Base-by-base conservation (phyloP, 2,797 vertebrate genomes). In the Catostomus latipinnis region DNA sequence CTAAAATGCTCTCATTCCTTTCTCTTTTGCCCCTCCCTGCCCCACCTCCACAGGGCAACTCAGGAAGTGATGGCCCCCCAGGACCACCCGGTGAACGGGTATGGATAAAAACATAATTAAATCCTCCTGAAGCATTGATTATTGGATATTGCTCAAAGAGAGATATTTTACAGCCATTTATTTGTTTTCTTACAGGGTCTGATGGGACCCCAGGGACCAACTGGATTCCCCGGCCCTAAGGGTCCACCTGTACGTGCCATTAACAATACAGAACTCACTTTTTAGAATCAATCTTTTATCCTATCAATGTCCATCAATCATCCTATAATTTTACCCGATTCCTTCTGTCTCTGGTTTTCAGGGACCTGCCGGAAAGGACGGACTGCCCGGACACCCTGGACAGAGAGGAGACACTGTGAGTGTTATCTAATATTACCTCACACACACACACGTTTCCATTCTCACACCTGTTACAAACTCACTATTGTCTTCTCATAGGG, bases 341-440 rank as follows among this genome's bases (percentile, higher is more conserved):
- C 11, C 9, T 2, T 52, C 12, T 11, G 74, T 81, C 6, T 87
- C 80, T 12, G 66, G n/a, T 63, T 83, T 63, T 43, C 81, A 92
- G 94, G 94, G 94, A 82, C 93, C 94, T 76, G 0, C 94, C 71
- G 94, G 94, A 18, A 95, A 95, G 90, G 98, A 99, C 0, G 98
- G 98, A 87, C 93, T 99, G 88, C 98, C 98, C 0, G 98, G 98
- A 88, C 98, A 99, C 86, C 98, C 98, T 1, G 98, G 98, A 57
- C 98, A 99, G 93, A 95, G 98, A 96, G 98, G 98, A 88, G 97
- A 99, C 92, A 99, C 97, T 1, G 98, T 99, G 89, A 97, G 98
- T 95, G 52, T 54, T 6, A 0, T 62, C 48, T 69, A 4, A 61
- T 34, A 46, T 65, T 0, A 18, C 14, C 2, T 6, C 71, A 53